Conservation (phyloP, 2,888 invertebrate genomes). For the Catocala sponsa region DNA sequence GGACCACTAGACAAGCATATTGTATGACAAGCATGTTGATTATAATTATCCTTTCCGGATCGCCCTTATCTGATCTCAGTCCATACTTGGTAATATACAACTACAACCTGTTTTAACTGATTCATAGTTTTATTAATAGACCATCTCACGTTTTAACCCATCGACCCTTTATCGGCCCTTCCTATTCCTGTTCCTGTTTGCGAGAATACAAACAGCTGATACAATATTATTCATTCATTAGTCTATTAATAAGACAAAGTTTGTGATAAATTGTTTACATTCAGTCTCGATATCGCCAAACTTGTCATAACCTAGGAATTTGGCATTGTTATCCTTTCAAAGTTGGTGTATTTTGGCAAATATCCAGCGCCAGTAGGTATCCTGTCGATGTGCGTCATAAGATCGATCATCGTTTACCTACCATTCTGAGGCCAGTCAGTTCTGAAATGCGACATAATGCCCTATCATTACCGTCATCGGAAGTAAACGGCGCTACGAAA, state of each 20-base stretch:
- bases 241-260: not conserved
- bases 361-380: constrained; percentile 19
- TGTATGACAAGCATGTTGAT: constrained; percentile 4
- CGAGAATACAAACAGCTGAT: not conserved
- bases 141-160: constrained; percentile 10
- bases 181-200: constrained; percentile 7
- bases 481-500: constrained; percentile 33
- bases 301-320: not conserved
- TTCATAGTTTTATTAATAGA: constrained; percentile 15
- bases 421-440: constrained; percentile 40
- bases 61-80: constrained; percentile 6
- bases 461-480: constrained; percentile 44
- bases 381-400: constrained; percentile 13
- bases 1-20: not conserved
- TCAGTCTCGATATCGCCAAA: not conserved
- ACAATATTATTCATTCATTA: not conserved
- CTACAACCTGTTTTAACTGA: constrained; percentile 17
- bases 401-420: constrained; percentile 41
- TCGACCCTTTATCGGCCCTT: constrained; percentile 8
- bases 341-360: constrained; percentile 26
- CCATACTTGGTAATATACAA: constrained; percentile 9
- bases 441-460: constrained; percentile 31
- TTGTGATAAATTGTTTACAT: not conserved
- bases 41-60: constrained; percentile 15
- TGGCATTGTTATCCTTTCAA: not conserved